Percentiles rank a stretch among this genome's conserved stretches.
phyloP scores from a whole-genome alignment of 2,113 vertebrate species.

The Dunckerocampus dactyliophorus region DNA sequence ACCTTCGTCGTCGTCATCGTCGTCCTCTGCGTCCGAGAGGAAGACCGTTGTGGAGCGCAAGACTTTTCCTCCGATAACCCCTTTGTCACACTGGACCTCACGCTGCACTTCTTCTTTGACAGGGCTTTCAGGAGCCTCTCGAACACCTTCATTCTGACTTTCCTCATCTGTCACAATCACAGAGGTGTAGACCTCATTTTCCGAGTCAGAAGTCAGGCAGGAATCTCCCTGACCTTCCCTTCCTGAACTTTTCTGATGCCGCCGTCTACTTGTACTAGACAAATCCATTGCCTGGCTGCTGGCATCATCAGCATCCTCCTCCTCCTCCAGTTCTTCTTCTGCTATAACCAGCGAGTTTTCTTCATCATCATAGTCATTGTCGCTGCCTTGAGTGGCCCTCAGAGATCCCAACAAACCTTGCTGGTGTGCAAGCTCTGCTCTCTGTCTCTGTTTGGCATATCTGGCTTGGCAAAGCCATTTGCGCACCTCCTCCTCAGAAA shows the following conservation, averaged over 20 bases:
- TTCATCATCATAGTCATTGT: conserved; percentile 64
- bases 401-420: conserved; percentile 4
- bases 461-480: conserved; percentile 69
- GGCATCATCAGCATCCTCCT: conserved; percentile 56
- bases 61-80: conserved; percentile 69
- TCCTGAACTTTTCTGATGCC: conserved; percentile 29
- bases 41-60: conserved; percentile 76
- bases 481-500: conserved; percentile 70
- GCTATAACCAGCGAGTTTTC: conserved; percentile 69
- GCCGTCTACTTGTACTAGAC: conserved; percentile 59
- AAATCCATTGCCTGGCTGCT: conserved; percentile 69
- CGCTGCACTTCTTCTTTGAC: conserved; percentile 52
- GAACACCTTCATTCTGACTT: conserved; percentile 64
- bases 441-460: conserved; percentile 59
- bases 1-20: conserved; percentile 71
- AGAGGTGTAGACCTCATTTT: conserved; percentile 75
- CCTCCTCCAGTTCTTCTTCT: conserved; percentile 38
- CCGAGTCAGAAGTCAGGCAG: conserved; percentile 74
- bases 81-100: conserved; percentile 52
- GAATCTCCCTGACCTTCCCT: conserved; percentile 58
- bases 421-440: conserved; percentile 25
- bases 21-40: conserved; percentile 76
- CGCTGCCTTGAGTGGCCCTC: conserved; percentile 26
- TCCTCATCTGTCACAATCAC: conserved; percentile 76
- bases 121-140: conserved; percentile 60